Evolutionary conservation across 1,140 invertebrate genomes (phyloP), one percentile per base, ranked within the genome.

Genomic region (Achroia grisella): DNA sequence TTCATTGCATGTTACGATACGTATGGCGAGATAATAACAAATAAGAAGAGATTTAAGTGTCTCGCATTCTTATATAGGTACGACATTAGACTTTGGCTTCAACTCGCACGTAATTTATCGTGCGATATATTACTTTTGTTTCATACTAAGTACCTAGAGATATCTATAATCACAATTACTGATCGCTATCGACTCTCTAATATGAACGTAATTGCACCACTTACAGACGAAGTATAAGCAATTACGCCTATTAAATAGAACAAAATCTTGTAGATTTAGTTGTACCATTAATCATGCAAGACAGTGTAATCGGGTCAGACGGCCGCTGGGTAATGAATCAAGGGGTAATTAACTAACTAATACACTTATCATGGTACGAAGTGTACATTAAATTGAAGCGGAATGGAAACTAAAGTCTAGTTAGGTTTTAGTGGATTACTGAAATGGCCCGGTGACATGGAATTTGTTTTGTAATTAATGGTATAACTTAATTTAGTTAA

Each of bases 341-440:
- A 68, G 47, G 53, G 39, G 62, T 73, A 78, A 71, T 74, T 74
- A 71, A 65, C 56, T 56, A 54, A 62, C 62, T 68, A 66, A 73
- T 78, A 71, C 65, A 71, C 51, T 67, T 71, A 70, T 70, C 57
- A 59, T 44, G 55, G 56, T 58, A 54, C 51, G 55, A 49, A 60
- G 48, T 60, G 64, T 59, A 63, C 44, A 49, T 53, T 58, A 46
- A 61, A 65, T 56, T 59, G 59, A 50, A 56, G 37, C 46, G 50
- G 48, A 55, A 44, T 61, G 44, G n/a, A 46, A 50, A 52, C 35
- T 57, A 40, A 47, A 50, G 45, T 49, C 45, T 44, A 15, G 27
- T n/a, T n/a, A n/a, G n/a, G n/a, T 27, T 48, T 28, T 15, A 27
- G 37, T 11, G 13, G 6, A 23, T 23, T 23, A 23, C 6, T 23